Base-by-base conservation (phyloP, 1,140 invertebrate species). In the Aphelenchoides avenae region DNA sequence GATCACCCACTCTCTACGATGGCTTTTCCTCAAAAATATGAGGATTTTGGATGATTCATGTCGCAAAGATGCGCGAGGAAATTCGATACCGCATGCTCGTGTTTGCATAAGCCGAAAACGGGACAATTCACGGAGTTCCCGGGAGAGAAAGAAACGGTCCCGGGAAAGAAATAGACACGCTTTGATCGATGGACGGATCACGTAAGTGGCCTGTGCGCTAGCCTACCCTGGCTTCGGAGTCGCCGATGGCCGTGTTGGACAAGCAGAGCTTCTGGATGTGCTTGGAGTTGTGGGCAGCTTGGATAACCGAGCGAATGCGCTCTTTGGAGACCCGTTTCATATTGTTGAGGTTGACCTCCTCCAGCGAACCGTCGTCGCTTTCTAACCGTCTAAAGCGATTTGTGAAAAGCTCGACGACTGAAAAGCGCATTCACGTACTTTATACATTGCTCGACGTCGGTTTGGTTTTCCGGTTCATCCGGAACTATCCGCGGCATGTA, bases 241-340 rank as follows among this genome's bases (percentile, higher is more conserved):
- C 93, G 47, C 85, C 88, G 52, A 96, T 84, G 31, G 89, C 88
- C 7, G 89, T 89, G 80, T 96, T 96, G 57, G 90, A 88, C 78
- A 99, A 84, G 73, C 86, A 88, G 54, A 99, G 80, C 41, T 86
- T 87, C 81, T 93, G 89, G 69, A 96, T 81, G 74, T 91, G 85
- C 52, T 90, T 91, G 80, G 96, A 97, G 46, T 83, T 84, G 73
- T 87, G 86, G 63, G 97, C 78, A 47, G 86, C 88, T 73, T 88
- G 86, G 80, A 92, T 91, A 48, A 98, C 79, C 75, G 86, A 85
- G 58, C 87, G 84, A 76, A 96, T 89, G 78, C 91, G 89, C 79
- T 97, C 91, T 75, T 93, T 87, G 44, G 91, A 92, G 79, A 98
- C 89, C 81, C 91, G 91, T 90, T 89, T 91, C 81, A 95, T 94